Conservation (phyloP, 2,113 vertebrate species). For the Saguinus midas region DNA sequence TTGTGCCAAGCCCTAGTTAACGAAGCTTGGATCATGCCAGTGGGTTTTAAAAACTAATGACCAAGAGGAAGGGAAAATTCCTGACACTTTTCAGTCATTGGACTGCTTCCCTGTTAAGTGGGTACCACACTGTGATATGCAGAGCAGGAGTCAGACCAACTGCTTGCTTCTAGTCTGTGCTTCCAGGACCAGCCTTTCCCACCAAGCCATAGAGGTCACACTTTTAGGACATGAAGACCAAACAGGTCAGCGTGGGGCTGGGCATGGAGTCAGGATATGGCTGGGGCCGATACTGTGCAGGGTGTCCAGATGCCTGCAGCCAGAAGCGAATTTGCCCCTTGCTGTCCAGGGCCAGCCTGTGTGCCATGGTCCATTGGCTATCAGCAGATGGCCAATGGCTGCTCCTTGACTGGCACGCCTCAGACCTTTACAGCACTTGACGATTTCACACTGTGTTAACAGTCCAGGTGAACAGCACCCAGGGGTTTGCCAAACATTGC, state of each 20-base stretch:
- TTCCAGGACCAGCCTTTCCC: background rate
- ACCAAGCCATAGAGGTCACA: background rate
- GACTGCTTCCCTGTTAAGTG: background rate
- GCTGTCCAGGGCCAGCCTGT: background rate
- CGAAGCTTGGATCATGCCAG: background rate
- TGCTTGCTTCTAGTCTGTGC: too few species aligned
- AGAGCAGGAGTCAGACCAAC: accelerated
- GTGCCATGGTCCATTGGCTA: accelerated
- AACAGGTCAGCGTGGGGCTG: background rate
- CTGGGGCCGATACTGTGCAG: accelerated
- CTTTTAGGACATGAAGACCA: background rate
- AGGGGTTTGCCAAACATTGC: background rate
- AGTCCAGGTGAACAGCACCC: background rate
- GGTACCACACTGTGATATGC: background rate
- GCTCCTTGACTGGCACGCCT: accelerated
- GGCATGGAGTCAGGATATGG: accelerated
- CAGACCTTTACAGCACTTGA: background rate
- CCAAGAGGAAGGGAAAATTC: background rate
- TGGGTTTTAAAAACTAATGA: background rate
- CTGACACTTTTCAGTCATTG: background rate
- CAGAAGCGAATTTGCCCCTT: accelerated
- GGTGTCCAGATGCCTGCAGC: accelerated
- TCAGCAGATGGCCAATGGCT: background rate
- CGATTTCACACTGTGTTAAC: accelerated
- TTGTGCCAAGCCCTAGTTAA: background rate